A percentile compares a stretch with the other conserved stretches of the same genome.
Evolutionary conservation across 2,113 vertebrate genomes (phyloP).

Genomic region (Seriola aureovittata): DNA sequence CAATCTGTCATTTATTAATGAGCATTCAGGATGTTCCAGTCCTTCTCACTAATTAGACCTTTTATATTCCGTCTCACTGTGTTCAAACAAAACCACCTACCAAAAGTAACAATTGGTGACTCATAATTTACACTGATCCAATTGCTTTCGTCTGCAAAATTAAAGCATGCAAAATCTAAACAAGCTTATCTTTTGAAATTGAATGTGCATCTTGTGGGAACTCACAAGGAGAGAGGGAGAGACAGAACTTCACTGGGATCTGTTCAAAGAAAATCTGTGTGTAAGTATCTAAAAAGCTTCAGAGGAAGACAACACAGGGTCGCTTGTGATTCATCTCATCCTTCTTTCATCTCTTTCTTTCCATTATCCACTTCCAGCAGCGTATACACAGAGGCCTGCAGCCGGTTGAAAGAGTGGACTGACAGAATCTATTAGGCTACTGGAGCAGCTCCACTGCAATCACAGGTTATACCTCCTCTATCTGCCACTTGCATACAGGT

Average conservation of each 20-base stretch:
- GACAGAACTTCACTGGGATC: constrained; percentile 29
- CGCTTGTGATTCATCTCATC: constrained; percentile 56
- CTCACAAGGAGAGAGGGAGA: neutral
- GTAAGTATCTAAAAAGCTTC: constrained; percentile 50
- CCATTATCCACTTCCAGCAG: constrained; percentile 54
- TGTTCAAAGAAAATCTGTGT: constrained; percentile 47
- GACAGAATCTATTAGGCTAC: constrained; percentile 54
- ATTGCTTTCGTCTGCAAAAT: constrained; percentile 33
- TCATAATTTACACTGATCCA: constrained; percentile 17
- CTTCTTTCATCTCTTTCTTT: constrained; percentile 62
- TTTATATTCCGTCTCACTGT: constrained; percentile 21
- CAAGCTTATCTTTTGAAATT: constrained; percentile 25
- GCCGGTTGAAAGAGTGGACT: constrained; percentile 45
- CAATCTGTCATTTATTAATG: neutral
- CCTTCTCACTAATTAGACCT: neutral
- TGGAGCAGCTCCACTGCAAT: constrained; percentile 33
- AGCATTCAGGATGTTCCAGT: neutral
- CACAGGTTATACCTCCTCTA: constrained; percentile 13
- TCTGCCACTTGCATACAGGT: constrained; percentile 7
- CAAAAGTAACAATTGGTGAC: neutral
- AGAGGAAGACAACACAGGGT: constrained; percentile 43
- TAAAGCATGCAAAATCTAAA: constrained; percentile 41
- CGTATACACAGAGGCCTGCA: constrained; percentile 41
- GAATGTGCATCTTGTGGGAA: constrained; percentile 29
- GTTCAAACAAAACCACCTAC: constrained; percentile 21